A percentile compares a stretch with the other conserved stretches of the same genome.
phyloP scores from a whole-genome alignment of 2,888 invertebrate species.

The Conus canariensis region DNA sequence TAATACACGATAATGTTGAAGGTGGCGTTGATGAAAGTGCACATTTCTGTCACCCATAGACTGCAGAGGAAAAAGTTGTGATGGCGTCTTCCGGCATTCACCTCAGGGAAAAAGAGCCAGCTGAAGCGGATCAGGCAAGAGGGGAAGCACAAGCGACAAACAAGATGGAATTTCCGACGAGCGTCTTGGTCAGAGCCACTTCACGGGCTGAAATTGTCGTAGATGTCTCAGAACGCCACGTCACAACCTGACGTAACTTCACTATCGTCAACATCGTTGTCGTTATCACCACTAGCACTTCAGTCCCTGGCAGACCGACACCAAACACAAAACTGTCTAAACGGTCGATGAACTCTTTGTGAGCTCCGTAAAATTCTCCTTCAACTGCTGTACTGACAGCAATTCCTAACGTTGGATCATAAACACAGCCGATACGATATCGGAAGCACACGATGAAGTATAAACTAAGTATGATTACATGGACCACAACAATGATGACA shows the following conservation, averaged over 20 bases:
- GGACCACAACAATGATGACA: not conserved
- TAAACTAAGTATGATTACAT: not conserved
- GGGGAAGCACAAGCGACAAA: not conserved
- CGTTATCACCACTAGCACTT: not conserved
- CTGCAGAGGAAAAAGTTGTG: not conserved
- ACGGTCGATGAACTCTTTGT: not conserved
- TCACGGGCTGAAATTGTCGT: not conserved
- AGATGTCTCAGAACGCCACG: not conserved
- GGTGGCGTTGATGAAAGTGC: not conserved
- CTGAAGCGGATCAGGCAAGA: not conserved
- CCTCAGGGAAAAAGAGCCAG: slow-evolving; percentile 19
- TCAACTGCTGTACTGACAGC: not conserved
- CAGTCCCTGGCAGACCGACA: not conserved
- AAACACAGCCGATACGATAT: not conserved
- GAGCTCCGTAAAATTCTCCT: not conserved
- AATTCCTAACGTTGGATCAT: not conserved
- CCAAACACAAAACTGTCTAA: not conserved
- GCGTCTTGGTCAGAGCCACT: slow-evolving; percentile 21
- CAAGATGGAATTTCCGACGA: not conserved
- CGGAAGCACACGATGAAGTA: not conserved
- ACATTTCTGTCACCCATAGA: not conserved
- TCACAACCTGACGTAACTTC: not conserved
- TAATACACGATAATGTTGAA: slow-evolving; percentile 30
- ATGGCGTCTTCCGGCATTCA: not conserved
- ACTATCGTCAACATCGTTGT: not conserved